Base-by-base conservation (phyloP, 2,797 vertebrate species). In the Gambusia yucatana region DNA sequence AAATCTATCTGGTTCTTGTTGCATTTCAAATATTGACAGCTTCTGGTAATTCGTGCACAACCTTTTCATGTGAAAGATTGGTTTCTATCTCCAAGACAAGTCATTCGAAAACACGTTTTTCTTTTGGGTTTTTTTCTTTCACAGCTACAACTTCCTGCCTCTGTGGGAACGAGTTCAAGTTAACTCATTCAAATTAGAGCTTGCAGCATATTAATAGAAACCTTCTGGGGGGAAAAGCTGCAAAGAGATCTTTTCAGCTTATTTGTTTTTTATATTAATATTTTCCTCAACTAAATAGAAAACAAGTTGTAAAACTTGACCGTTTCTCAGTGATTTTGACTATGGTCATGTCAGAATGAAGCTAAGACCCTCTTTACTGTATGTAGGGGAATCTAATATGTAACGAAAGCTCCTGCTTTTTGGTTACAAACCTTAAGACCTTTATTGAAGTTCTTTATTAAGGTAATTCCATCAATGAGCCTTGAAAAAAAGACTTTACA, bases 121-220 rank as follows among this genome's bases (percentile, higher is more conserved):
- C 7, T 63, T 36, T 65, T 7, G 4, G 6, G 7, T 4, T 36
- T 6, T n/a, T 30, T 61, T 59, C 16, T 20, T 46, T 59, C 7
- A 20, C 14, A 20, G 39, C 39, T 28, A 43, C 14, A 81, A 67
- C 80, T 82, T 90, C 86, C 87, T 82, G 78, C 50, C 41, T 67
- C 16, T 76, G 43, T 55, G 77, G n/a, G 8, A 25, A 3, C 14
- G 16, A 17, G 72, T 77, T 47, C 39, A 70, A 28, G 44, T 13
- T 52, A 76, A 41, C 44, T 16, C 65, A 69, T 69, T 43, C 39
- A 80, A 85, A 89, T 87, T 59, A 47, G 14, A 77, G 43, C 25
- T 10, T 14, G 44, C n/a, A 44, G 55, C 5, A 55, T 84, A 89
- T 86, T 33, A 81, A 76, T 61, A 0, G 0, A 4, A 61, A 10